Base-by-base conservation (phyloP, 2,113 vertebrate species). In the Colaptes auratus region DNA sequence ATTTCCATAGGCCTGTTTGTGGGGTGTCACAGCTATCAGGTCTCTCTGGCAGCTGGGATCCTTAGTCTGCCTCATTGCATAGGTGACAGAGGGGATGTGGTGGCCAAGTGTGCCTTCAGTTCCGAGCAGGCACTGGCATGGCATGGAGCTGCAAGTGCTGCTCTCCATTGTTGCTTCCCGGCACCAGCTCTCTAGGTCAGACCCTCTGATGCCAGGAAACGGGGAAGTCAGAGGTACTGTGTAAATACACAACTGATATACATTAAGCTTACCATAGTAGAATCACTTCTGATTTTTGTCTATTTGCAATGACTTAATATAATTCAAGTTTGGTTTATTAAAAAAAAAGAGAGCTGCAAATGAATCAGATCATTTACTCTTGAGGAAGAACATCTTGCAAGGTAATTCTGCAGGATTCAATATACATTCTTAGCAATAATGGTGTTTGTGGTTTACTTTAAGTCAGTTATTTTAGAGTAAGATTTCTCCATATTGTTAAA, bases 151-250 rank as follows among this genome's bases (percentile, higher is more conserved):
- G n/a, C 19, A 12, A 0, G 0, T 27, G 30, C 61, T 69, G 48
- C 66, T 76, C 23, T 0, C 0, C 56, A 10, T 28, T 55, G 9
- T n/a, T 69, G 13, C 70, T 55, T 82, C n/a, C 30, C 50, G 15
- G 63, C 59, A 18, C 31, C 31, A 50, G 39, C 35, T 1, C 0
- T 7, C 21, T 59, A n/a, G 36, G 28, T 67, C 53, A 69, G 65
- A 27, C 5, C 24, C 7, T 33, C 8, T 17, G 19, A 42, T 1
- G 2, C 13, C 0, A 3, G 42, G 44, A 36, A 63, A 35, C 18
- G 7, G 30, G 21, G 4, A 28, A 15, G 25, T 42, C 73, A 25
- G 24, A 21, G n/a, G 35, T 64, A 18, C 55, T 18, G 7, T 16
- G 23, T 78, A 64, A 73, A 65, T 18, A 31, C 67, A 25, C 6